A percentile compares a stretch with the other conserved stretches of the same genome.
Evolutionary conservation across 2,888 invertebrate genomes (phyloP).

Genomic region (Globia sparganii): DNA sequence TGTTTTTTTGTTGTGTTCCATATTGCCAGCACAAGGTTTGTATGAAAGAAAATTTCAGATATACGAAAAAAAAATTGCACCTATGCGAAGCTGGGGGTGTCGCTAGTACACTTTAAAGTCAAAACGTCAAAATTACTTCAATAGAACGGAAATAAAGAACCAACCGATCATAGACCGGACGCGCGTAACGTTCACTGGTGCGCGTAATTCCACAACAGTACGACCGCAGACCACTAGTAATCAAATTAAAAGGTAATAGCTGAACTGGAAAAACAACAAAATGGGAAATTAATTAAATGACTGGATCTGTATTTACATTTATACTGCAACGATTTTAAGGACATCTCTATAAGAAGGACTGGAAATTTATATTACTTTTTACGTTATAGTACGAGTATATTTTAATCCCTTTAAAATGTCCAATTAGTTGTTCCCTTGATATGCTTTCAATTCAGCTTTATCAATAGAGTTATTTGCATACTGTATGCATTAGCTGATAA

Average conservation of each 20-base stretch:
- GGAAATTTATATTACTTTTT: background rate
- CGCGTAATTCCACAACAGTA: slow-evolving; percentile 53
- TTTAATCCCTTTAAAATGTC: background rate
- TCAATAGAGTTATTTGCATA: slow-evolving; percentile 6
- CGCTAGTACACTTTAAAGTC: background rate
- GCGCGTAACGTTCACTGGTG: slow-evolving; percentile 41
- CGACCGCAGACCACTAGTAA: slow-evolving; percentile 64
- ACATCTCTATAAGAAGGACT: background rate
- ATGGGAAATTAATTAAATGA: slow-evolving; percentile 52
- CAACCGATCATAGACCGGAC: slow-evolving; percentile 26
- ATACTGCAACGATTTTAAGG: slow-evolving; percentile 28
- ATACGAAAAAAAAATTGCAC: too few relatives aligned
- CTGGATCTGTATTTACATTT: slow-evolving; percentile 41
- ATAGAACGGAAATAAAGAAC: slow-evolving; percentile 29
- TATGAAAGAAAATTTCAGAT: too few relatives aligned
- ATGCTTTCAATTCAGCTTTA: slow-evolving; percentile 10
- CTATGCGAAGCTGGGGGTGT: too few relatives aligned
- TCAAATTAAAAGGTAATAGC: slow-evolving; percentile 68
- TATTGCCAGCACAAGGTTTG: too few relatives aligned
- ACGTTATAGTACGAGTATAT: background rate
- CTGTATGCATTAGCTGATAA: background rate
- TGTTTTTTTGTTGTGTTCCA: too few relatives aligned
- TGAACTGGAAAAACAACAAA: slow-evolving; percentile 51
- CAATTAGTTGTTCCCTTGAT: background rate
- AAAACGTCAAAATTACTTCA: background rate